Evolutionary conservation across 2,797 vertebrate genomes (phyloP), one percentile per base, ranked within the genome.

Genomic region (Pangasius krempfi): DNA sequence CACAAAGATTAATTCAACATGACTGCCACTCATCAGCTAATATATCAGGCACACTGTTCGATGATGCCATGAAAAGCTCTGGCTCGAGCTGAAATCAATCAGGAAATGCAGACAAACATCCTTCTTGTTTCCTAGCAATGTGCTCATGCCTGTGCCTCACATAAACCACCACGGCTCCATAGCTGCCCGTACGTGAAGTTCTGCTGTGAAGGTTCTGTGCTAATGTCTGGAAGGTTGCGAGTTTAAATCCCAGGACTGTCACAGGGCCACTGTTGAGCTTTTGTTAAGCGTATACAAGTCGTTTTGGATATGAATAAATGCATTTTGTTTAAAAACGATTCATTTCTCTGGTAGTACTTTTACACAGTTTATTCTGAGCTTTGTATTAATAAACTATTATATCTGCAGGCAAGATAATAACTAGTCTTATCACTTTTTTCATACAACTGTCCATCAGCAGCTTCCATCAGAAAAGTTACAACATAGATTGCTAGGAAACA

Each of bases 21-120:
- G 91, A 92, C 84, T 89, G 90, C 89, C 87, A 89, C 86, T 92
- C 90, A 54, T 85, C 60, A 75, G 87, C 88, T 91, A 91, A 93
- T 90, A 70, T 73, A 88, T 87, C 89, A 80, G 89, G 75, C 78
- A 89, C 68, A 40, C 22, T 9, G 37, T 9, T 64, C 58, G 25
- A 85, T 91, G 87, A 88, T 37, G 44, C 87, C 83, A 88, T 78
- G 88, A 88, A 88, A 84, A 92, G 89, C 86, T 87, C 37, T 5
- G 85, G 22, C 70, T 84, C 86, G 37, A 56, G 75, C 50, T 64
- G 76, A 79, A 79, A 81, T 58, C 20, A 60, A 56, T 25, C 37
- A 18, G 81, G 14, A 47, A 83, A 47, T 37, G 85, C 54, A 89
- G 75, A 79, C 86, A 86, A 82, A 56, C 83, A 54, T 47, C 81